Conservation (phyloP, 2,888 invertebrate species). For the Drosophila kuntzei region DNA sequence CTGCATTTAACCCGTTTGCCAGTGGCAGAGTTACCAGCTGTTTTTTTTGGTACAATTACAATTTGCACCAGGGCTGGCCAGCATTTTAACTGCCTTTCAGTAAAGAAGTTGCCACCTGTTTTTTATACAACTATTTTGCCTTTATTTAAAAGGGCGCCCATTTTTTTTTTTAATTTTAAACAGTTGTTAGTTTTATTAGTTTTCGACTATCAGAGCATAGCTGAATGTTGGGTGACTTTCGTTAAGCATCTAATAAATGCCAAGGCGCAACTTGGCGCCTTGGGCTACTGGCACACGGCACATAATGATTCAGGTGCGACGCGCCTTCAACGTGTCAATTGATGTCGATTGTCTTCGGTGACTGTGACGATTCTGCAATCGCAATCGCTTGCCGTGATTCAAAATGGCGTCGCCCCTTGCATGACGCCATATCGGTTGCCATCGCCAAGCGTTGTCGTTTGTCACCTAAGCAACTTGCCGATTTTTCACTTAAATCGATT, state of each 20-base stretch:
- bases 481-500: conserved; percentile 64
- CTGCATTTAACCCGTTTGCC: not conserved
- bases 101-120: too few species aligned
- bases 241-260: conserved; percentile 55
- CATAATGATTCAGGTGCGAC: conserved; percentile 75
- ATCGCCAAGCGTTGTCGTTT: conserved; percentile 27
- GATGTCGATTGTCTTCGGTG: conserved; percentile 35
- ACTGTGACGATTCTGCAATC: conserved; percentile 41
- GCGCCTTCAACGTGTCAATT: conserved; percentile 72
- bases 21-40: not conserved
- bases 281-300: conserved; percentile 49
- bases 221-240: too few species aligned
- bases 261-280: conserved; percentile 65
- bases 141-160: too few species aligned
- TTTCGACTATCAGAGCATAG: too few species aligned
- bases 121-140: too few species aligned
- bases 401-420: conserved; percentile 55
- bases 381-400: conserved; percentile 40
- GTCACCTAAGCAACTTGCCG: conserved; percentile 35
- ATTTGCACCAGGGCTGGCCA: too few species aligned
- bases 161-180: too few species aligned
- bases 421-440: conserved; percentile 54
- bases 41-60: not conserved
- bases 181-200: too few species aligned
- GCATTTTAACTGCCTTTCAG: too few species aligned